Conservation (phyloP, 2,113 vertebrate genomes). For the Elaphurus davidianus region DNA sequence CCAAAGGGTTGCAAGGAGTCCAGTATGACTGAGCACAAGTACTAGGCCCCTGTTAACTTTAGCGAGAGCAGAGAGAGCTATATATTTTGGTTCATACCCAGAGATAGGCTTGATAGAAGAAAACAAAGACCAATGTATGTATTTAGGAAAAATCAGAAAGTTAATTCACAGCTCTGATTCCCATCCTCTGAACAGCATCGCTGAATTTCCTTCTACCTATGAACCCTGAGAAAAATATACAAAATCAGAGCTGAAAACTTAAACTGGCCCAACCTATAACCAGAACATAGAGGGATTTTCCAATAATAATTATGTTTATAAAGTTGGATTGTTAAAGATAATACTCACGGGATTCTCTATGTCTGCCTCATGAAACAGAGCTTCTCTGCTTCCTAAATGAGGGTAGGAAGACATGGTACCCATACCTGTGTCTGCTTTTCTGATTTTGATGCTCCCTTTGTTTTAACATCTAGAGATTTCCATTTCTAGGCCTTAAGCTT, state of each 20-base stretch:
- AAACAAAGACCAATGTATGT: background rate
- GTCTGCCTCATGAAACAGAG: background rate
- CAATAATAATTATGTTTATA: background rate
- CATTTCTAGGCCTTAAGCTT: background rate
- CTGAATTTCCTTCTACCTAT: background rate
- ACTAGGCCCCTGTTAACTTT: background rate
- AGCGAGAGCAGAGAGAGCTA: background rate
- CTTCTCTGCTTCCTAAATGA: background rate
- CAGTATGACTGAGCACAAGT: background rate
- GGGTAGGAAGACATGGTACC: background rate
- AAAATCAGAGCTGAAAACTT: background rate
- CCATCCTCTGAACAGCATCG: background rate
- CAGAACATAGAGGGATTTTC: background rate
- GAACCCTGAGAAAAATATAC: background rate
- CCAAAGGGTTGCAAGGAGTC: background rate
- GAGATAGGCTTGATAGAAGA: background rate
- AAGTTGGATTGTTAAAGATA: background rate
- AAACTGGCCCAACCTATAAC: background rate
- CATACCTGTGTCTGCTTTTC: background rate
- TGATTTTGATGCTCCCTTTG: background rate
- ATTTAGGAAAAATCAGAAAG: background rate
- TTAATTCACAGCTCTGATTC: background rate
- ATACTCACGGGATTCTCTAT: background rate
- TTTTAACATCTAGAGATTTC: background rate
- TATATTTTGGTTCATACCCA: background rate